Conservation (phyloP, 2,113 vertebrate species). For the Madoqua kirkii region DNA sequence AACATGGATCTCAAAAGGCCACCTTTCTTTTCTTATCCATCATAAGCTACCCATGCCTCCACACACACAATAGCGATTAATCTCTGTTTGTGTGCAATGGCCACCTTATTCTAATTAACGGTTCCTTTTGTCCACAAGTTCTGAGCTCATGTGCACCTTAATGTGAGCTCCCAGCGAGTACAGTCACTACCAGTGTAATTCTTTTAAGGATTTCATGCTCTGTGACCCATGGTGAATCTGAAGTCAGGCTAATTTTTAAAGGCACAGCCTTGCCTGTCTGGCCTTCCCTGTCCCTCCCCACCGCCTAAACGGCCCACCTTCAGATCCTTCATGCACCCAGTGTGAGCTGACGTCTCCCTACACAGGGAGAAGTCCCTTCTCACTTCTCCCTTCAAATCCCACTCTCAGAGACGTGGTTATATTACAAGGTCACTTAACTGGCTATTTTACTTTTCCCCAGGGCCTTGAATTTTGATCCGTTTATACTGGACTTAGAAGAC, state of each 20-base stretch:
- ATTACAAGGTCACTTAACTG: neutral
- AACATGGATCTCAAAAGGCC: neutral
- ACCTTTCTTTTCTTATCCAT: neutral
- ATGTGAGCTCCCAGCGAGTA: neutral
- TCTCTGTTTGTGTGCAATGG: neutral
- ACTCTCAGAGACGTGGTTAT: neutral
- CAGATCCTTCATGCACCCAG: neutral
- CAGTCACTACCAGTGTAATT: neutral
- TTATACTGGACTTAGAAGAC: neutral
- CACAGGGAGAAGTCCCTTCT: too few species aligned
- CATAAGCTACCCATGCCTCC: neutral
- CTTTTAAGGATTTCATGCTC: neutral
- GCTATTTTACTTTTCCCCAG: neutral
- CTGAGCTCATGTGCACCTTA: neutral
- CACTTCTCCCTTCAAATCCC: neutral
- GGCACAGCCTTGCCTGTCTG: neutral
- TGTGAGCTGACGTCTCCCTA: neutral
- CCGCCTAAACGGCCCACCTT: neutral
- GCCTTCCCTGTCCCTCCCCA: neutral
- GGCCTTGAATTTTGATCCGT: neutral
- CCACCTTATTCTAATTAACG: neutral
- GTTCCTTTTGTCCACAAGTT: neutral
- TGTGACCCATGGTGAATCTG: neutral
- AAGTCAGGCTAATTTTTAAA: neutral
- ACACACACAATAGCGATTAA: neutral